A percentile compares a stretch with the other conserved stretches of the same genome.
phyloP scores from a whole-genome alignment of 2,797 vertebrate species.

The Mus minutoides region DNA sequence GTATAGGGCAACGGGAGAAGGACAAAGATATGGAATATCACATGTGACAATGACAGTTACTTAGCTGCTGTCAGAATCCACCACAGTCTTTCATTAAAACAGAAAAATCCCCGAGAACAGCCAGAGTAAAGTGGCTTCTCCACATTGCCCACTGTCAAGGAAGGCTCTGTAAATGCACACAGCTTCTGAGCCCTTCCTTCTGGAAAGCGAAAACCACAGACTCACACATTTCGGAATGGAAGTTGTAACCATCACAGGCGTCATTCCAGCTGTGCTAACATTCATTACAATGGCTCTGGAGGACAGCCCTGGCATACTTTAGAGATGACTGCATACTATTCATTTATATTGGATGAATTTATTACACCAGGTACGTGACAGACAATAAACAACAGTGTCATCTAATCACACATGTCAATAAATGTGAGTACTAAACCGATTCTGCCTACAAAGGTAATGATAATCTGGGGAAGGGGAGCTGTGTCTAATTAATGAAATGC shows the following conservation, averaged over 20 bases:
- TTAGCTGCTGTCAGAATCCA: not conserved
- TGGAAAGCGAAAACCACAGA: conserved; percentile 69
- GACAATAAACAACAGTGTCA: conserved; percentile 86
- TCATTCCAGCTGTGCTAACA: conserved; percentile 85
- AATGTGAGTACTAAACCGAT: conserved; percentile 84
- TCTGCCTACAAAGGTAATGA: conserved; percentile 85
- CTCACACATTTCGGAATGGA: conserved; percentile 77
- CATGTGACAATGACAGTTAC: not conserved
- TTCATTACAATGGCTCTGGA: conserved; percentile 85
- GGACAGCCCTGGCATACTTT: conserved; percentile 84
- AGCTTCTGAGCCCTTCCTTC: conserved; percentile 44
- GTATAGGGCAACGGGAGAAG: not conserved
- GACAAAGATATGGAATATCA: not conserved
- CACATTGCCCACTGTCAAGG: not conserved
- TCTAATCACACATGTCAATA: conserved; percentile 86
- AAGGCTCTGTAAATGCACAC: not conserved
- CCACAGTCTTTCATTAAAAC: not conserved
- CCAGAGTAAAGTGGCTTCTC: not conserved
- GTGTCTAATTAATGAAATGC: conserved; percentile 89
- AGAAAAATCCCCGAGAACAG: not conserved
- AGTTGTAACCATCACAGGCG: conserved; percentile 82
- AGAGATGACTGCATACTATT: conserved; percentile 88
- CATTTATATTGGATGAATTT: conserved; percentile 88
- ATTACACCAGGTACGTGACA: conserved; percentile 87
- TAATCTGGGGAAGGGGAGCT: conserved; percentile 83